phyloP scores from a whole-genome alignment of 1,140 invertebrate species.

The Dinoponera quadriceps region DNA sequence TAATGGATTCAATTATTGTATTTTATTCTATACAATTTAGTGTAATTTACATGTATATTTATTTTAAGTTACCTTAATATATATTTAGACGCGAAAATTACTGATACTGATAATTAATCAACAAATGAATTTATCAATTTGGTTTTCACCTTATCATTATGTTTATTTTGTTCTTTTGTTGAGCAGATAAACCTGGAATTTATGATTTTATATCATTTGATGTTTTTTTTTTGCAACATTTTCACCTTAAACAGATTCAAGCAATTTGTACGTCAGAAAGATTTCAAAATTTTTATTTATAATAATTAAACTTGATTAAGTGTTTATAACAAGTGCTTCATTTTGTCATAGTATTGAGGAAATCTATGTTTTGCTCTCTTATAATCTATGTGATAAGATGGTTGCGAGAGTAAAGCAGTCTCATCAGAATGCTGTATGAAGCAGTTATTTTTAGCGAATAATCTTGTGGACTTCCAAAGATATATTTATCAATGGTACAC shows the following conservation, averaged over 20 bases:
- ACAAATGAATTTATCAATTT: conserved; percentile 55
- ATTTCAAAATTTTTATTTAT: background rate
- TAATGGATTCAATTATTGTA: conserved; percentile 3
- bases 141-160: conserved; percentile 73
- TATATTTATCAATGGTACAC: conserved; percentile 64
- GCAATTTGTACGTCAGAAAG: background rate
- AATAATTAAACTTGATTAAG: background rate
- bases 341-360: conserved; percentile 3
- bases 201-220: conserved; percentile 61
- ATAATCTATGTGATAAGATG: conserved; percentile 59
- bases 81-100: background rate
- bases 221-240: background rate
- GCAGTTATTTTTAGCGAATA: conserved; percentile 73
- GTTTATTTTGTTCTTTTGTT: conserved; percentile 74
- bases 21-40: background rate
- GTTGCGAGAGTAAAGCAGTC: conserved; percentile 47
- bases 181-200: conserved; percentile 78
- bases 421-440: conserved; percentile 43
- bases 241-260: conserved; percentile 1
- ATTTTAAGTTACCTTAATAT: background rate
- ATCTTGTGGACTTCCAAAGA: conserved; percentile 63
- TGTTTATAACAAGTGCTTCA: background rate
- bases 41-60: conserved; percentile 2
- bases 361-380: conserved; percentile 30
- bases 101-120: conserved; percentile 15